Conservation (phyloP, 1,140 invertebrate genomes). For the Heterodera schachtii region DNA sequence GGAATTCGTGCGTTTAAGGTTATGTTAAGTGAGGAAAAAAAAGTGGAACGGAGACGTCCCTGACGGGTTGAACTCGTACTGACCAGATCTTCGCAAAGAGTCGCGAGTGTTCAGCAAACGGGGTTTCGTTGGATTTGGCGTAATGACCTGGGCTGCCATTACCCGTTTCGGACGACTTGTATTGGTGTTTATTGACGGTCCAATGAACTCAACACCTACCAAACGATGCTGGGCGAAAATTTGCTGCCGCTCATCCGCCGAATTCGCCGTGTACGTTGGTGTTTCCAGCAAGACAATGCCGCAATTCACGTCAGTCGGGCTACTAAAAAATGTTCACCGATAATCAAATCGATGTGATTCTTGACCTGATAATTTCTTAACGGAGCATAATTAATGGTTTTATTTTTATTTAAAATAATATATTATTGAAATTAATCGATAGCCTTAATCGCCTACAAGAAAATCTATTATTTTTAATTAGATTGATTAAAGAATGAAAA, state of each 20-base stretch:
- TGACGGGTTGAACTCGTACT: conserved; percentile 50
- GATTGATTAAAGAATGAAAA: too few species aligned
- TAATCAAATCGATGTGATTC: conserved; percentile 34
- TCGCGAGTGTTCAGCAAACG: conserved; percentile 35
- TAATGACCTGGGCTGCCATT: conserved; percentile 34
- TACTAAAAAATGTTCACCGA: conserved; percentile 22
- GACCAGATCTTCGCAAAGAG: conserved; percentile 57
- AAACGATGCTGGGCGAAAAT: conserved; percentile 20
- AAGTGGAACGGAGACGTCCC: conserved; percentile 60
- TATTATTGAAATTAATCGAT: too few species aligned
- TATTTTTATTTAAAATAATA: too few species aligned
- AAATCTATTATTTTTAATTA: too few species aligned
- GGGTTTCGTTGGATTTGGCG: conserved; percentile 28
- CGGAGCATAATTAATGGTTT: too few species aligned
- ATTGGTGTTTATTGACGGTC: conserved; percentile 20
- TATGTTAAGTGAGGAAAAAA: conserved; percentile 53
- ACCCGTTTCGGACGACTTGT: background rate
- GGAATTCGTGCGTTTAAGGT: conserved; percentile 41
- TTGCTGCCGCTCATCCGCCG: conserved; percentile 25
- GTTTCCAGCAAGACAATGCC: conserved; percentile 67
- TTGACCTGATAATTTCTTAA: too few species aligned
- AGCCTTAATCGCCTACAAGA: too few species aligned
- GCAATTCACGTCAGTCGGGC: conserved; percentile 58
- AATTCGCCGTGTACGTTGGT: background rate
- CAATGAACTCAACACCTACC: conserved; percentile 23